Percentiles rank a stretch among this genome's conserved stretches.
phyloP scores from a whole-genome alignment of 2,797 vertebrate species.

The Mico argentatus region DNA sequence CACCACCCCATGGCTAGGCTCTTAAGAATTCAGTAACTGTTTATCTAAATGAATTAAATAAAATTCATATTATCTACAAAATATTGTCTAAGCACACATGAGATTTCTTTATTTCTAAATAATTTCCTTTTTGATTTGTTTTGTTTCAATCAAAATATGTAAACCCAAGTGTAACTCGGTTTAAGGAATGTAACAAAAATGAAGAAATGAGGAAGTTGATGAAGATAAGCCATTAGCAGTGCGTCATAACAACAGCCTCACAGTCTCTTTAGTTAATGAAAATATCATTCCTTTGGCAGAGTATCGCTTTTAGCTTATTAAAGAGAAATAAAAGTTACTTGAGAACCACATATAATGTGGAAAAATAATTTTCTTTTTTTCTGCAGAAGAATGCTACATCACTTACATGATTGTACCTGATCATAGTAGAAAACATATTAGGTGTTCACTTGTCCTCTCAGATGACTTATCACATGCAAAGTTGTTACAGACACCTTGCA shows the following conservation, averaged over 20 bases:
- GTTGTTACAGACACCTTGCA: not conserved
- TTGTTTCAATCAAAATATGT: not conserved
- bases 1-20: not conserved
- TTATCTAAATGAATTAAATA: conserved; percentile 10
- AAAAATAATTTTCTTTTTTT: not conserved
- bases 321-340: not conserved
- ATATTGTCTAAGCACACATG: not conserved
- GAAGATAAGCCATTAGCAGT: not conserved
- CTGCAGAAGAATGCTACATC: not conserved
- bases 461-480: not conserved
- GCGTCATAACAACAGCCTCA: not conserved
- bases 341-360: not conserved
- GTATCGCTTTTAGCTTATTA: not conserved
- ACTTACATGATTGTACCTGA: not conserved
- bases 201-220: not conserved
- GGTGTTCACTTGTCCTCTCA: not conserved
- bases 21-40: not conserved
- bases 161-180: not conserved
- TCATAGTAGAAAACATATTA: not conserved
- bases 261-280: not conserved
- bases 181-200: not conserved
- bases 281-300: not conserved
- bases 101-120: not conserved
- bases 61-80: conserved; percentile 3
- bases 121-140: not conserved